Percentiles rank a stretch among this genome's conserved stretches.
Evolutionary conservation across 2,113 vertebrate species (phyloP).

Genomic region (Apodemus speciosus): DNA sequence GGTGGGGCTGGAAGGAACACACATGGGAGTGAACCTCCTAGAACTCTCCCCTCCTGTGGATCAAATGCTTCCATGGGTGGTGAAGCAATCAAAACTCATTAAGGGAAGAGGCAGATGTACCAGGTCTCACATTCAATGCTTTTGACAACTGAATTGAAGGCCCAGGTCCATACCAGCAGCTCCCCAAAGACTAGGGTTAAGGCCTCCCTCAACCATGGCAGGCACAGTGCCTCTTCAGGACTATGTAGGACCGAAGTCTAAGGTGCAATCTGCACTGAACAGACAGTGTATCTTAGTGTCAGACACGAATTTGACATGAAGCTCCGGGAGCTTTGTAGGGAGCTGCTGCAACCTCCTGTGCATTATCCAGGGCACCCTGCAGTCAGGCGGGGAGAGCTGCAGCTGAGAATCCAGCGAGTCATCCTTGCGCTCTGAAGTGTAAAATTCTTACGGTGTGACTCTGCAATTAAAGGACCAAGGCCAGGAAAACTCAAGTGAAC

Average conservation of each 20-base stretch:
- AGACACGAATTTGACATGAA: no score
- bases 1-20: background rate
- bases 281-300: background rate
- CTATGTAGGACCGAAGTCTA: no score
- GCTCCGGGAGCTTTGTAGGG: no score
- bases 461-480: background rate
- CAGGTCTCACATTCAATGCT: background rate
- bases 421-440: background rate
- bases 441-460: background rate
- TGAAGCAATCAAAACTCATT: background rate
- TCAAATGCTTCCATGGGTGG: background rate
- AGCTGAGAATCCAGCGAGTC: background rate
- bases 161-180: background rate
- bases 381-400: no score
- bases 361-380: background rate
- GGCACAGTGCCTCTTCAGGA: background rate
- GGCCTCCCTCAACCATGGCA: background rate
- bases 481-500: background rate
- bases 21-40: background rate
- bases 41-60: background rate
- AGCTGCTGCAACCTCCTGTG: background rate
- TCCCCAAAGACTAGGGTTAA: no score
- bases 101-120: accelerated
- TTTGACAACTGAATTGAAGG: no score
- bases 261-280: background rate